phyloP scores from a whole-genome alignment of 2,888 invertebrate species.

The Cataglyphis rosenhaueri region DNA sequence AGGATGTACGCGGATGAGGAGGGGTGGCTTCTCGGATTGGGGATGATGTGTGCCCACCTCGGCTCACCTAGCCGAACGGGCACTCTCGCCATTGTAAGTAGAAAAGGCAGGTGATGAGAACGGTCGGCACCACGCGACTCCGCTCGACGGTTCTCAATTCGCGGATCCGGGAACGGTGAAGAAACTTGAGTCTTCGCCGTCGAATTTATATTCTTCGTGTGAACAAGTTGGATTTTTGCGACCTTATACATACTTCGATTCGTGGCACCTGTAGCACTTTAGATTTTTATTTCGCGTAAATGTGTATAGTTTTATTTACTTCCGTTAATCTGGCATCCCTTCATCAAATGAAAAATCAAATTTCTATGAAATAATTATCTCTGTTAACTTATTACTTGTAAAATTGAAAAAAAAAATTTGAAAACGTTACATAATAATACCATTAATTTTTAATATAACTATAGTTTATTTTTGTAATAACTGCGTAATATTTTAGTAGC shows the following conservation, averaged over 20 bases:
- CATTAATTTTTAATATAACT: no score
- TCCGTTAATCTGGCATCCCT: neutral
- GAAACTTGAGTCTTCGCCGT: slow-evolving; percentile 3
- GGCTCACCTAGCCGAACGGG: slow-evolving; percentile 81
- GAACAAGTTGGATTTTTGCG: slow-evolving; percentile 30
- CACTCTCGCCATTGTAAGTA: slow-evolving; percentile 79
- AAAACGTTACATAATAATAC: no score
- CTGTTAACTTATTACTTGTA: no score
- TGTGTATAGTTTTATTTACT: neutral
- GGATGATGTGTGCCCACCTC: slow-evolving; percentile 76
- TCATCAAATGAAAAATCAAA: no score
- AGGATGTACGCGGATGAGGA: slow-evolving; percentile 80
- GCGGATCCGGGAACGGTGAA: slow-evolving; percentile 12
- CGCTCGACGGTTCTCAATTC: slow-evolving; percentile 77
- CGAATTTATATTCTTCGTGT: neutral
- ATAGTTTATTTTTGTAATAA: no score
- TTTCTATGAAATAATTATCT: no score
- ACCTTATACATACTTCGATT: slow-evolving; percentile 4
- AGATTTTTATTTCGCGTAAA: neutral
- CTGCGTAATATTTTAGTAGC: neutral
- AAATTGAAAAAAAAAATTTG: no score
- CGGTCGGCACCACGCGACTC: slow-evolving; percentile 85
- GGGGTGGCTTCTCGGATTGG: slow-evolving; percentile 75
- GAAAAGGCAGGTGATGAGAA: slow-evolving; percentile 85
- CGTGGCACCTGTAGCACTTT: neutral